Evolutionary conservation across 2,113 vertebrate genomes (phyloP).

Genomic region (Eurypyga helias): DNA sequence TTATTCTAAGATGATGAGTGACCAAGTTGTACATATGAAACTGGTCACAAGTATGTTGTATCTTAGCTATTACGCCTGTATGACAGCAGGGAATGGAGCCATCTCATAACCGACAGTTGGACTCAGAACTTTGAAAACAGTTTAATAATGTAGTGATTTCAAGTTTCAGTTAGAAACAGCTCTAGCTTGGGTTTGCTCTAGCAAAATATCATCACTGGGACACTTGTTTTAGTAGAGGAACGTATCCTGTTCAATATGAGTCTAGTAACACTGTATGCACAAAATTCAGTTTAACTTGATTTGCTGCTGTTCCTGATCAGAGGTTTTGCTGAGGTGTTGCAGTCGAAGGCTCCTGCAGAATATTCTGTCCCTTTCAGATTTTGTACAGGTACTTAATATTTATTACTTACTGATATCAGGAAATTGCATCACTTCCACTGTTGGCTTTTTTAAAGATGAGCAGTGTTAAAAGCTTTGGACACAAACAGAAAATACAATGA

Average conservation of each 20-base stretch:
- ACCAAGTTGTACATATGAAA: background rate
- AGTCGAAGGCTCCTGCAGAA: background rate
- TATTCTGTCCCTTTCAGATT: background rate
- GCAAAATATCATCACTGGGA: background rate
- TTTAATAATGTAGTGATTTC: background rate
- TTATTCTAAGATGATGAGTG: background rate
- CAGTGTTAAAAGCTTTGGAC: background rate
- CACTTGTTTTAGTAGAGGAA: background rate
- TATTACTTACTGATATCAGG: background rate
- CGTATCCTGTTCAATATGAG: background rate
- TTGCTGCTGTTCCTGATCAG: background rate
- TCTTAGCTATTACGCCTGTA: background rate
- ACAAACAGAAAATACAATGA: background rate
- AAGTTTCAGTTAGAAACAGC: background rate
- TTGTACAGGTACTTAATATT: background rate
- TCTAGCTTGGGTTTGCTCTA: background rate
- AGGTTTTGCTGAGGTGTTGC: background rate
- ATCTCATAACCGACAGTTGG: too few species aligned
- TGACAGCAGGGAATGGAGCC: background rate
- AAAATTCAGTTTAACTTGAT: background rate
- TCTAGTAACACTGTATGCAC: background rate
- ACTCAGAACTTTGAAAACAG: background rate
- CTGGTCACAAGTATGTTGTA: accelerated
- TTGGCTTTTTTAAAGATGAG: background rate
- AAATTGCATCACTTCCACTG: background rate